These are phyloP conservation scores for Iphiclides podalirius DNA, from an alignment of 2,888 invertebrate species.

Conservation along the genomic window DNA sequence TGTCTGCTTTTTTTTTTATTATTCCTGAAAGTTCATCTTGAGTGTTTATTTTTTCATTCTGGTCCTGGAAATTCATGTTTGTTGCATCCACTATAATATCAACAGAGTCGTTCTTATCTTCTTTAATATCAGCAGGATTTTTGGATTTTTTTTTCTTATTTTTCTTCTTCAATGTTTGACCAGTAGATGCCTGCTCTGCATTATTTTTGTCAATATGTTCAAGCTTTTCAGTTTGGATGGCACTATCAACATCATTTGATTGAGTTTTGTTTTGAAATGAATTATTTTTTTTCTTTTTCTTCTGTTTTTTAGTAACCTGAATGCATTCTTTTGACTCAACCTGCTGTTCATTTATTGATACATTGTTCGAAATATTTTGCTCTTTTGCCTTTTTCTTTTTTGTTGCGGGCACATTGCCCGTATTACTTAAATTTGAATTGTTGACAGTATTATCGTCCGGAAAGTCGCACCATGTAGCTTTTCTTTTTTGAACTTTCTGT, in stretches of 20 bases:
- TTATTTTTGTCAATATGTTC: slow-evolving; percentile 7
- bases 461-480: slow-evolving; percentile 80
- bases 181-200: not conserved
- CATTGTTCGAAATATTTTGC: not conserved
- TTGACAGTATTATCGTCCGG: slow-evolving; percentile 51
- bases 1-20: slow-evolving; percentile 19
- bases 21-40: not conserved
- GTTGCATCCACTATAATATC: not conserved
- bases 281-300: slow-evolving; percentile 14
- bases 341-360: not conserved
- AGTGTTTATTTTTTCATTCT: slow-evolving; percentile 1
- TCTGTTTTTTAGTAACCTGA: not conserved
- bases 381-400: slow-evolving; percentile 13
- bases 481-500: slow-evolving; percentile 62
- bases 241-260: not conserved
- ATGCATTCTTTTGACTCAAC: not conserved
- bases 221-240: slow-evolving; percentile 1
- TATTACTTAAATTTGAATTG: slow-evolving; percentile 5
- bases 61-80: not conserved
- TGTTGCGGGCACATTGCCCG: slow-evolving; percentile 23
- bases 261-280: not conserved
- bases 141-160: slow-evolving; percentile 26
- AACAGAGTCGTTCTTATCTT: not conserved
- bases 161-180: slow-evolving; percentile 20
- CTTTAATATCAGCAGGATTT: slow-evolving; percentile 7